Percentiles rank a stretch among this genome's conserved stretches.
Evolutionary conservation across 2,797 vertebrate genomes (phyloP).

Genomic region (Apogon talboti): DNA sequence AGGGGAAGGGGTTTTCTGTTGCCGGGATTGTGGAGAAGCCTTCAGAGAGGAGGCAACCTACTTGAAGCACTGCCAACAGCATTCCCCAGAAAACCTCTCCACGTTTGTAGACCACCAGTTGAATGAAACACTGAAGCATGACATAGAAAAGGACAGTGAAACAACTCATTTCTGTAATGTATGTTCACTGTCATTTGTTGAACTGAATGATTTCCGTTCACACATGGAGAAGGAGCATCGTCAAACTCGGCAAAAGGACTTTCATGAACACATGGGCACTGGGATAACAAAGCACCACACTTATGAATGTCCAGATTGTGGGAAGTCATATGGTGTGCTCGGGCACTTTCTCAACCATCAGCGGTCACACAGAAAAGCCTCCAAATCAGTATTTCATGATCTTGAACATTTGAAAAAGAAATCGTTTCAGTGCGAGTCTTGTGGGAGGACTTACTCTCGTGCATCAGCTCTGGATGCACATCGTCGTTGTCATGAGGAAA

Average conservation of each 20-base stretch:
- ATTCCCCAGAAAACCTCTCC: slow-evolving; percentile 70
- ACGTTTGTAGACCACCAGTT: slow-evolving; percentile 63
- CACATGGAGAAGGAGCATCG: slow-evolving; percentile 72
- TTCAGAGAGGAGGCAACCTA: slow-evolving; percentile 76
- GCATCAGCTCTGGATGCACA: slow-evolving; percentile 87
- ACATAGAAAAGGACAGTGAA: slow-evolving; percentile 66
- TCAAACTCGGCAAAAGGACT: slow-evolving; percentile 49
- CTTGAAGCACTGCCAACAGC: slow-evolving; percentile 73
- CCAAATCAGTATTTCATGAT: slow-evolving; percentile 84
- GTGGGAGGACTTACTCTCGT: slow-evolving; percentile 84
- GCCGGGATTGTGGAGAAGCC: slow-evolving; percentile 79
- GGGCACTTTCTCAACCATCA: slow-evolving; percentile 86
- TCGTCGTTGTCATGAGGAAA: slow-evolving; percentile 84
- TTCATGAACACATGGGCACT: slow-evolving; percentile 23
- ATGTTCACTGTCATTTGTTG: slow-evolving; percentile 77
- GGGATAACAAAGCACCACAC: slow-evolving; percentile 61
- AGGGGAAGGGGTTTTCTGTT: slow-evolving; percentile 81
- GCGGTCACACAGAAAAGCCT: slow-evolving; percentile 82
- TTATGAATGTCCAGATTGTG: slow-evolving; percentile 84
- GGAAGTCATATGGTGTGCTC: slow-evolving; percentile 77
- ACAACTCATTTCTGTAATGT: slow-evolving; percentile 68
- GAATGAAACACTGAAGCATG: slow-evolving; percentile 51
- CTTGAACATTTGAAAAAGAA: slow-evolving; percentile 86
- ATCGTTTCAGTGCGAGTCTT: slow-evolving; percentile 84
- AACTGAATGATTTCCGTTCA: slow-evolving; percentile 49